Conservation (phyloP, 2,797 vertebrate genomes). For the Agapornis canus region DNA sequence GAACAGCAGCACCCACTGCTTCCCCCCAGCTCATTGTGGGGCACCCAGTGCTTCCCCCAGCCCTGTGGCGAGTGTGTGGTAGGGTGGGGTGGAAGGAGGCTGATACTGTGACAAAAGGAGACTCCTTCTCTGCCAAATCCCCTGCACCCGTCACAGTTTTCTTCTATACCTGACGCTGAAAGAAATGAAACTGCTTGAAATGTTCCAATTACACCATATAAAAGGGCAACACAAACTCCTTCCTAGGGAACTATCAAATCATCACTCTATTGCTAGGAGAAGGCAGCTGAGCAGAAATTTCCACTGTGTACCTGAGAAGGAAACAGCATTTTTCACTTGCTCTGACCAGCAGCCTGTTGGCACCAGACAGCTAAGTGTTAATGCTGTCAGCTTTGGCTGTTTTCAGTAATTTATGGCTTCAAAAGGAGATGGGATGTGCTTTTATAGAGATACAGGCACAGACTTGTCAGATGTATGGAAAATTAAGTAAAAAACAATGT, state of each 20-base stretch:
- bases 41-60: not conserved
- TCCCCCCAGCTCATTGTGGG: not conserved
- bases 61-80: accelerated
- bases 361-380: conserved; percentile 24
- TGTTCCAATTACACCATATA: not conserved
- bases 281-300: conserved; percentile 11
- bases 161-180: not conserved
- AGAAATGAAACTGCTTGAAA: not conserved
- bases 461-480: not conserved
- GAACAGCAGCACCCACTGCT: not conserved
- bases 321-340: not conserved
- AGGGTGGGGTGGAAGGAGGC: not conserved
- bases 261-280: not conserved
- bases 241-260: not conserved
- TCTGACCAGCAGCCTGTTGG: conserved; percentile 35
- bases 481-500: not conserved
- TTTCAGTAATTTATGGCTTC: not conserved
- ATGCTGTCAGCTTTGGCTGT: not conserved
- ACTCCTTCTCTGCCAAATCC: conserved; percentile 13
- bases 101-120: conserved; percentile 36
- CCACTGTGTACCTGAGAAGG: conserved; percentile 14
- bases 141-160: not conserved
- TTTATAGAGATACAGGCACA: not conserved
- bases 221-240: conserved; percentile 4
- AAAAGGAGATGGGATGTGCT: not conserved